Conservation (phyloP, 30 jellyfish, hydroid and myxozoan species). For the Chrysaora quinquecirrha region DNA sequence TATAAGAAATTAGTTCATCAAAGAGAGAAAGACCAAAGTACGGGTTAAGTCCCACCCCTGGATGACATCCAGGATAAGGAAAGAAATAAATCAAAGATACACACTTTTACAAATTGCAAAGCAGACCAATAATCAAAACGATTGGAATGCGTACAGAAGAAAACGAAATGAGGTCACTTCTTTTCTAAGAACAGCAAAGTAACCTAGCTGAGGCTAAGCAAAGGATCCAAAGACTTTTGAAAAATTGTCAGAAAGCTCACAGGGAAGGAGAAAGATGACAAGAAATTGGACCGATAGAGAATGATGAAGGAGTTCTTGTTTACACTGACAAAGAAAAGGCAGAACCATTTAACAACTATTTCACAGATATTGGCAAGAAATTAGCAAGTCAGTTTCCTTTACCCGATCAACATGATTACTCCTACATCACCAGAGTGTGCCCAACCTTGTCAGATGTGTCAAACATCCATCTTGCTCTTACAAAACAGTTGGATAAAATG, state of each 20-base stretch:
- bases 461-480: conserved; percentile 18
- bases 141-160: conserved; percentile 26
- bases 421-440: conserved; percentile 36
- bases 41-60: conserved; percentile 36
- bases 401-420: conserved; percentile 35
- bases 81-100: conserved; percentile 30
- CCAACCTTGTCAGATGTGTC: conserved; percentile 45
- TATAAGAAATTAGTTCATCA: background rate
- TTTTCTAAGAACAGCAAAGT: conserved; percentile 31
- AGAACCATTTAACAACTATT: conserved; percentile 23
- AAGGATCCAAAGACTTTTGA: conserved; percentile 42
- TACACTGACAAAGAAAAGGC: conserved; percentile 39
- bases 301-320: conserved; percentile 9
- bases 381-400: conserved; percentile 38
- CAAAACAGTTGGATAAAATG: conserved; percentile 35
- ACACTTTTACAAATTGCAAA: background rate
- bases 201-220: conserved; percentile 22
- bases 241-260: conserved; percentile 25
- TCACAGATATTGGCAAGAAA: conserved; percentile 22
- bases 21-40: conserved; percentile 19
- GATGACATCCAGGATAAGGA: conserved; percentile 22
- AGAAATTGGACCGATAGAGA: conserved; percentile 25
- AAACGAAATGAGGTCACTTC: conserved; percentile 29
- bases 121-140: conserved; percentile 33
- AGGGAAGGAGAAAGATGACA: conserved; percentile 39